phyloP scores from a whole-genome alignment of 2,888 invertebrate species.

The Leucoptera coffeella region DNA sequence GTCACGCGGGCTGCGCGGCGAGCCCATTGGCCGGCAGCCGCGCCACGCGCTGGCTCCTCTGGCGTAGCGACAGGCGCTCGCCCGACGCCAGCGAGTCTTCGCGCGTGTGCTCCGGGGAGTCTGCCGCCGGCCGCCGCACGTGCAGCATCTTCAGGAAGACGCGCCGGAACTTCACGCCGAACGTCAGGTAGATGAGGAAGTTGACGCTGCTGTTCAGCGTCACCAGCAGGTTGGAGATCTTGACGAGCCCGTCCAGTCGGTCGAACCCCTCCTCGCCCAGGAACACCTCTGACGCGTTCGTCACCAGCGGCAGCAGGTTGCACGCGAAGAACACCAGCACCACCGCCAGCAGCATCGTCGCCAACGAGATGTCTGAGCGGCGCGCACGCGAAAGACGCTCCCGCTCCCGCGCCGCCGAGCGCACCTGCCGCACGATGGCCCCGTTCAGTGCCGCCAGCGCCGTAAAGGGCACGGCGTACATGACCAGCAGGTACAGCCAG shows the following conservation, averaged over 20 bases:
- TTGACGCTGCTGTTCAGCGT: conserved; percentile 97
- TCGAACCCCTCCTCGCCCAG: conserved; percentile 31
- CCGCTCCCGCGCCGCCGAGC: conserved; percentile 83
- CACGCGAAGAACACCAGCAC: conserved; percentile 92
- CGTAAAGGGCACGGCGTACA: conserved; percentile 89
- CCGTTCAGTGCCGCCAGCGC: conserved; percentile 85
- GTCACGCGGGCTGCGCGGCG: no score
- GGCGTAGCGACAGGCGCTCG: no score
- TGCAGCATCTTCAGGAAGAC: conserved; percentile 78
- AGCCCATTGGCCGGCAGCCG: no score
- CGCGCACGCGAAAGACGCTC: conserved; percentile 85
- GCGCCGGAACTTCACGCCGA: conserved; percentile 93
- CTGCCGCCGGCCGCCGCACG: conserved; percentile 55
- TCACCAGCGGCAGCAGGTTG: conserved; percentile 80
- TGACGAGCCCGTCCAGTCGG: conserved; percentile 61
- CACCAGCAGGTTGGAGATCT: conserved; percentile 85
- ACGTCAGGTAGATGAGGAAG: conserved; percentile 96
- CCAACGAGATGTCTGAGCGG: conserved; percentile 87
- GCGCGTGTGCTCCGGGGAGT: conserved; percentile 61
- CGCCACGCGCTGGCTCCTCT: no score
- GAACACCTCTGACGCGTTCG: conserved; percentile 82
- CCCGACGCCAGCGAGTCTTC: conserved; percentile 80
- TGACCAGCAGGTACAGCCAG: conserved; percentile 90
- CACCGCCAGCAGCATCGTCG: conserved; percentile 91
- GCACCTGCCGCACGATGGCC: conserved; percentile 85